A percentile compares a stretch with the other conserved stretches of the same genome.
Conservation (phyloP, 35 echinoderm and acorn worm genomes). For the Eucidaris tribuloides region DNA sequence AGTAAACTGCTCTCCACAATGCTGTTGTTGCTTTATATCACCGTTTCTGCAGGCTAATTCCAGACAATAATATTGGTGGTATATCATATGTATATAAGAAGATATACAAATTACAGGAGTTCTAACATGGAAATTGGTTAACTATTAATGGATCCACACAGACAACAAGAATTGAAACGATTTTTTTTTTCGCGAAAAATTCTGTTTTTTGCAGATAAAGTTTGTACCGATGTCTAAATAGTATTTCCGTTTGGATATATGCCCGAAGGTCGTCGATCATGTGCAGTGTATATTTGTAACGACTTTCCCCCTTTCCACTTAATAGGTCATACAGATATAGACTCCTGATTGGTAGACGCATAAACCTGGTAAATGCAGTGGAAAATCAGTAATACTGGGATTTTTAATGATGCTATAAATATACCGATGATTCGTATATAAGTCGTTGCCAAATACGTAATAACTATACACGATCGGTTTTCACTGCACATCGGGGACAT, state of each 20-base stretch:
- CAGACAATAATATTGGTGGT: neutral
- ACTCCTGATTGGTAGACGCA: neutral
- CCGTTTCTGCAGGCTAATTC: too few relatives aligned
- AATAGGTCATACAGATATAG: neutral
- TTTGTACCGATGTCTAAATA: too few relatives aligned
- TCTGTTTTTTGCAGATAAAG: too few relatives aligned
- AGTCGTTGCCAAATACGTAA: constrained; percentile 14
- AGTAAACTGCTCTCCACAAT: neutral
- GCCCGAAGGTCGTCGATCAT: neutral
- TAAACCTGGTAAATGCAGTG: neutral
- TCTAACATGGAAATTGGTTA: too few relatives aligned
- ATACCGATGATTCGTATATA: neutral
- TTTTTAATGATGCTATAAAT: constrained; percentile 12
- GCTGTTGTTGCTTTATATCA: neutral
- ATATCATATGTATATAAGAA: neutral
- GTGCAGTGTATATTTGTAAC: too few relatives aligned
- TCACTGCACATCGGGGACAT: too few relatives aligned
- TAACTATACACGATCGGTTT: constrained; percentile 1
- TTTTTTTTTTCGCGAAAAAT: too few relatives aligned
- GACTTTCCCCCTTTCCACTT: neutral
- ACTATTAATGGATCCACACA: too few relatives aligned
- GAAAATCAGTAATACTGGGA: neutral
- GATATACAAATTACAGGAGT: neutral
- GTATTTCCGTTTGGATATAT: too few relatives aligned
- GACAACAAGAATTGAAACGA: too few relatives aligned